Evolutionary conservation across 2,888 invertebrate species (phyloP), one percentile per base, ranked within the genome.

Genomic region (Psococerastis gibbosa): DNA sequence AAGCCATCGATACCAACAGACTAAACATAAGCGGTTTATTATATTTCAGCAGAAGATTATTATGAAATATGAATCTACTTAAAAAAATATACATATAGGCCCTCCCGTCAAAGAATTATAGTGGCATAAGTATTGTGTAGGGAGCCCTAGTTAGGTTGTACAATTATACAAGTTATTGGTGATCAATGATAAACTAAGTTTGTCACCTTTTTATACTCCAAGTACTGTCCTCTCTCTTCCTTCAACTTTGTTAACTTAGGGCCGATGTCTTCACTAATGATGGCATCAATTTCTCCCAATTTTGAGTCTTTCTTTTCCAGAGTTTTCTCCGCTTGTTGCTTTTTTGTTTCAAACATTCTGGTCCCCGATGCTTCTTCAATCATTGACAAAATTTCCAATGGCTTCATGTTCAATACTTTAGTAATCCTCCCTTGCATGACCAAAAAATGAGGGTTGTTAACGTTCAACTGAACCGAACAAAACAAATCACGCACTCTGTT

Each of bases 391-490:
- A 94, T 85, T 80, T 98, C 97, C 35, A 77, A 73, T 0, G 98
- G 94, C 58, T 95, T 98, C 97, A 98, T 98, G 60, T 92, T 97
- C 20, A 98, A 67, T 2, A 99, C 97, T 68, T 98, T 97, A 2
- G 97, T 97, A 51, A 98, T 94, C 50, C 92, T 74, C 0, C 98
- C 98, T 69, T 98, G 98, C 97, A 98, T 97, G 56, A 99, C 98
- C 27, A 98, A 73, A 64, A 97, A 98, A 61, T 98, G 95, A 0
- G 98, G 98, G 66, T 98, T 98, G 65, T 98, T 98, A 2, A 99
- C 91, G 57, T 99, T 99, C 32, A 98, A 67, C 58, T 95, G 94
- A 4, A 98, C 82, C 0, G 94, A 91, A 54, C 91, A 87, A 63
- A 98, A 98, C 57, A 99, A 67, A 62, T 98, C 98, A 32, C 79